A percentile compares a stretch with the other conserved stretches of the same genome.
Evolutionary conservation across 2,888 invertebrate genomes (phyloP).

Genomic region (Chrysopilus asiliformis): DNA sequence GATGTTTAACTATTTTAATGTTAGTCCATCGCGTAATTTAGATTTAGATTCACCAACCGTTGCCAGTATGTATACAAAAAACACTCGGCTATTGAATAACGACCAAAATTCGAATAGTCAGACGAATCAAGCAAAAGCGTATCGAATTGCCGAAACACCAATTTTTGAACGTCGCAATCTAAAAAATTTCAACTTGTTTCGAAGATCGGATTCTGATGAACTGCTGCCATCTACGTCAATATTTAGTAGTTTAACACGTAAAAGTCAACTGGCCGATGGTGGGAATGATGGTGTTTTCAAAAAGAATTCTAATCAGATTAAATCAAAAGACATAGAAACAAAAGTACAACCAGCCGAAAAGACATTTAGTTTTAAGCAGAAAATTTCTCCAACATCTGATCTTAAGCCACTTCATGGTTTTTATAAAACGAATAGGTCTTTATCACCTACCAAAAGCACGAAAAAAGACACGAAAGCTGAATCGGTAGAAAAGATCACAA

Average conservation of each 20-base stretch:
- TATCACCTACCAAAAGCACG: neutral
- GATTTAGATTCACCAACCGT: constrained; percentile 2
- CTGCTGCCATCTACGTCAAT: no score
- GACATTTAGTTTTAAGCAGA: constrained; percentile 16
- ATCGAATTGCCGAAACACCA: constrained; percentile 35
- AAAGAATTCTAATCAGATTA: neutral
- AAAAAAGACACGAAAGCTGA: constrained; percentile 1
- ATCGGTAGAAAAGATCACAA: constrained; percentile 2
- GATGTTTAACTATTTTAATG: constrained; percentile 30
- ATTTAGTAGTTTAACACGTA: constrained; percentile 1
- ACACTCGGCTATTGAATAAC: constrained; percentile 5
- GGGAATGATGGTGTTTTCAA: neutral
- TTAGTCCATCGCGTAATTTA: constrained; percentile 1
- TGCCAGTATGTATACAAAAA: constrained; percentile 11
- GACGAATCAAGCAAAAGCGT: constrained; percentile 15
- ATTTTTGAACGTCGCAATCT: constrained; percentile 28
- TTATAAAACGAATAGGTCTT: constrained; percentile 2
- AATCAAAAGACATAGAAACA: no score
- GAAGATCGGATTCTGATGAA: constrained; percentile 28
- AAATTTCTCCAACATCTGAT: constrained; percentile 17
- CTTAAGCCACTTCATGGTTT: constrained; percentile 14
- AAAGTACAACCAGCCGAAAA: constrained; percentile 15
- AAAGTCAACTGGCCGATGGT: neutral
- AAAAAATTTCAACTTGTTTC: constrained; percentile 13
- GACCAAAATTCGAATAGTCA: constrained; percentile 3